Percentiles rank a stretch among this genome's conserved stretches.
These are phyloP conservation scores for Protodeltote pygarga DNA, from an alignment of 2,888 invertebrate species.

Conservation along the genomic window DNA sequence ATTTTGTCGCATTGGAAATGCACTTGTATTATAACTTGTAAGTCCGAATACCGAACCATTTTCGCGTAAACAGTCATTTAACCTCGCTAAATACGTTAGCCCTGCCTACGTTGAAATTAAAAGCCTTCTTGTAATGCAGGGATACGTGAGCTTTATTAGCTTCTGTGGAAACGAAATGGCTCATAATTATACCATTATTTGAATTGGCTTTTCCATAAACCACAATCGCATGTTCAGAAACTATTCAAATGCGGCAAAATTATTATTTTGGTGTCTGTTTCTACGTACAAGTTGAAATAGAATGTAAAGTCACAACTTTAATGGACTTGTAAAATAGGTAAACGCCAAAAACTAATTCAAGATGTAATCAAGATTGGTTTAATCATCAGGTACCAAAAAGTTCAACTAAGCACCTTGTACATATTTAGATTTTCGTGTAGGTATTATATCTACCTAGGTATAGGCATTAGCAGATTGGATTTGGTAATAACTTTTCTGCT, in stretches of 20 bases:
- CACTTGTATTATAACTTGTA: neutral
- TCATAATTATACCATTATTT: constrained; percentile 81
- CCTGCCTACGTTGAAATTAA: constrained; percentile 51
- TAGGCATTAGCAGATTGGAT: neutral
- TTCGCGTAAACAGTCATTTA: constrained; percentile 1
- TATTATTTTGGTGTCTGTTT: constrained; percentile 65
- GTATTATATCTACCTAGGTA: too few relatives aligned
- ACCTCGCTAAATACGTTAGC: constrained; percentile 19
- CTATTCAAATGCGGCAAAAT: constrained; percentile 74
- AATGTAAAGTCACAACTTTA: constrained; percentile 24
- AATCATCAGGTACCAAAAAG: constrained; percentile 1
- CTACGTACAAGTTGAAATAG: constrained; percentile 37
- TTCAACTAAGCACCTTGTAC: neutral
- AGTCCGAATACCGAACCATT: neutral
- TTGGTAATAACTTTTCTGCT: neutral
- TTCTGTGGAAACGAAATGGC: constrained; percentile 75
- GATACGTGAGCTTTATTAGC: constrained; percentile 73
- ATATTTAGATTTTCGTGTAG: too few relatives aligned
- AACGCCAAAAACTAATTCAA: constrained; percentile 16
- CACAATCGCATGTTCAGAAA: constrained; percentile 75
- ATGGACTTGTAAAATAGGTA: constrained; percentile 20
- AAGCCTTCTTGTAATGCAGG: constrained; percentile 64
- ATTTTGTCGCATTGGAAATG: constrained; percentile 1
- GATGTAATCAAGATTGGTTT: constrained; percentile 23
- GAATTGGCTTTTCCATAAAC: constrained; percentile 77